Percentiles rank a stretch among this genome's conserved stretches.
Evolutionary conservation across 1,140 invertebrate species (phyloP).

Genomic region (Lanistes nyassanus): DNA sequence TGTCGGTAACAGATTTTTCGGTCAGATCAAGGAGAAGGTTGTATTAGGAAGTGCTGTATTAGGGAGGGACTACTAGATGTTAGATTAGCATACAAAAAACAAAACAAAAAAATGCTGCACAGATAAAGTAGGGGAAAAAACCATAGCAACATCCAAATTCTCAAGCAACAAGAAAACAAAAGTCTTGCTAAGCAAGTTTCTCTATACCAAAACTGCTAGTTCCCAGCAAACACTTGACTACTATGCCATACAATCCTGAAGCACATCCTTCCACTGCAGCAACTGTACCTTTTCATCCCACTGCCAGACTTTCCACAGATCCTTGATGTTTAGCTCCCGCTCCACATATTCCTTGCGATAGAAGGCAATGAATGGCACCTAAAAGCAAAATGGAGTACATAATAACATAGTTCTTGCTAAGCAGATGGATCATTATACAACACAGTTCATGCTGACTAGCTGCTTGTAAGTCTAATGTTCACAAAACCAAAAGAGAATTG

Average conservation of each 20-base stretch:
- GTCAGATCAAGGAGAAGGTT: too few species aligned
- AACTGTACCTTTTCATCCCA: slow-evolving; percentile 93
- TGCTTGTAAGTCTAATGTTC: neutral
- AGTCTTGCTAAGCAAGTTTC: too few species aligned
- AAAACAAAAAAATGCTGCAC: too few species aligned
- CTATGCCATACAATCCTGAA: too few species aligned
- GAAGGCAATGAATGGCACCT: slow-evolving; percentile 97
- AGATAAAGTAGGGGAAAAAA: neutral
- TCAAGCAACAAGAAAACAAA: neutral
- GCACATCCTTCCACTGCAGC: too few species aligned
- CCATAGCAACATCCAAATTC: neutral
- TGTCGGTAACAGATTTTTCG: too few species aligned
- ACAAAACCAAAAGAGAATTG: neutral
- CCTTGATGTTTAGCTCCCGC: slow-evolving; percentile 93
- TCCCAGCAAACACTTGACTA: too few species aligned
- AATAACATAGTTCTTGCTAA: neutral
- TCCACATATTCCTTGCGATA: slow-evolving; percentile 98
- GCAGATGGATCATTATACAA: neutral
- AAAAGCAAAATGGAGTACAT: neutral
- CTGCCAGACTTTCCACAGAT: slow-evolving; percentile 97
- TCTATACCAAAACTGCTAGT: too few species aligned
- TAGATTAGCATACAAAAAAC: too few species aligned
- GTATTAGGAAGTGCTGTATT: too few species aligned
- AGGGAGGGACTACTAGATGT: too few species aligned
- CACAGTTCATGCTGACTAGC: neutral